A percentile compares a stretch with the other conserved stretches of the same genome.
These are phyloP conservation scores for Aurelia coerulea DNA, from an alignment of 30 jellyfish, hydroid and myxozoan genomes.

Conservation along the genomic window DNA sequence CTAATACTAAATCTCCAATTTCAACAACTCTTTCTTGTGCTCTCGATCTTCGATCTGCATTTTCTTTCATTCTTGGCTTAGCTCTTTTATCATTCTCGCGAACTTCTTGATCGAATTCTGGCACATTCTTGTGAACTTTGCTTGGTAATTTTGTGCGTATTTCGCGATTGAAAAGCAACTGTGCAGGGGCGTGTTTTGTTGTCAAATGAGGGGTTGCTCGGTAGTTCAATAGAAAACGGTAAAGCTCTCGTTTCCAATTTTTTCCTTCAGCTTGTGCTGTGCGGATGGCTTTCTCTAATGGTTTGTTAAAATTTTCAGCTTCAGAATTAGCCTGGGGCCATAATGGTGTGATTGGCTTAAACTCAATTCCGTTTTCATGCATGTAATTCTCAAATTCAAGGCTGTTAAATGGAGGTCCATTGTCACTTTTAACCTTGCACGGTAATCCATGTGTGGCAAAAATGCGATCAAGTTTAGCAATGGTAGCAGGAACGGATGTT, in stretches of 20 bases:
- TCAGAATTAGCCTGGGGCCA: conserved; percentile 52
- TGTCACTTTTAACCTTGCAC: not conserved
- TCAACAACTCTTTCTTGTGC: not conserved
- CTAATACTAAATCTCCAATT: conserved; percentile 8
- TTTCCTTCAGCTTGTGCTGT: not conserved
- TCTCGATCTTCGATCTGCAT: not conserved
- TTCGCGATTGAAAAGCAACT: not conserved
- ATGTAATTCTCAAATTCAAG: not conserved
- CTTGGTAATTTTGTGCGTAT: not conserved
- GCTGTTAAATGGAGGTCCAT: conserved; percentile 35
- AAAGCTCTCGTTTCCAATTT: conserved; percentile 9
- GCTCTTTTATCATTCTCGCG: not conserved
- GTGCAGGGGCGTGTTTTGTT: conserved; percentile 10
- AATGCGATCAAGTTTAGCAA: conserved; percentile 17
- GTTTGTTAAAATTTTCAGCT: conserved; percentile 50
- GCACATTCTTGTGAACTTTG: not conserved
- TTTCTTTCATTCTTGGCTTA: not conserved
- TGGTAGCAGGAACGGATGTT: conserved; percentile 26
- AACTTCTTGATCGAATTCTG: not conserved
- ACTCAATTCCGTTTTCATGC: conserved; percentile 23
- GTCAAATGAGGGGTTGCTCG: conserved; percentile 23
- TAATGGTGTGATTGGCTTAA: conserved; percentile 47
- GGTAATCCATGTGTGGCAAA: conserved; percentile 21
- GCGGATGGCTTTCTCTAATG: conserved; percentile 42
- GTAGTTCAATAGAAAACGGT: not conserved